Evolutionary conservation across 2,888 invertebrate species (phyloP).

Genomic region (Melanotus villosus): DNA sequence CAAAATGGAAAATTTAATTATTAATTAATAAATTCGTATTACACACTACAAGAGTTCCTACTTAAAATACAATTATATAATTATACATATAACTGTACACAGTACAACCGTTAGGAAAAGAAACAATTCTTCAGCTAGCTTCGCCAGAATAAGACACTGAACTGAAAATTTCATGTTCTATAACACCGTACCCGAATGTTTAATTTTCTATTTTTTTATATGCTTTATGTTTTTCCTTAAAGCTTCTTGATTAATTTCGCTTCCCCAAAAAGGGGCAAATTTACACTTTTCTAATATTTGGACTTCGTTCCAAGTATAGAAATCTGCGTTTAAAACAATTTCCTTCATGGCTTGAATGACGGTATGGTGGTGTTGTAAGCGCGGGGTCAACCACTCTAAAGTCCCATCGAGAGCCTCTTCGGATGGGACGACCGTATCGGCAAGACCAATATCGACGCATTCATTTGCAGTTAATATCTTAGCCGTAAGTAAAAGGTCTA

Average conservation of each 20-base stretch:
- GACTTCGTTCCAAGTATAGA: conserved; percentile 46
- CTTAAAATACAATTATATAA: too few relatives aligned
- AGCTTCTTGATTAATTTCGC: conserved; percentile 56
- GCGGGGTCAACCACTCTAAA: conserved; percentile 55
- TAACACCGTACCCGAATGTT: too few relatives aligned
- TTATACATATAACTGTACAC: too few relatives aligned
- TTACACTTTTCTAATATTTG: conserved; percentile 54
- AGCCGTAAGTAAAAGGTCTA: conserved; percentile 59
- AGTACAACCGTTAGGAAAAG: too few relatives aligned
- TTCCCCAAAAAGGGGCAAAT: conserved; percentile 60
- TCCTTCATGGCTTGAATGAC: conserved; percentile 58
- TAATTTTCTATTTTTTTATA: conserved; percentile 23
- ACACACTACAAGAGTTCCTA: too few relatives aligned
- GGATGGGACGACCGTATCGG: conserved; percentile 54
- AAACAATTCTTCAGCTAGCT: too few relatives aligned
- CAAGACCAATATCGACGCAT: conserved; percentile 58
- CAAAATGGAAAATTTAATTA: too few relatives aligned
- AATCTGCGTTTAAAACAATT: conserved; percentile 45
- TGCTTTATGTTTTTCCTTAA: conserved; percentile 59
- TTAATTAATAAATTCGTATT: too few relatives aligned
- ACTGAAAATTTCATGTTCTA: too few relatives aligned
- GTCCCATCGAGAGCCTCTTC: conserved; percentile 52
- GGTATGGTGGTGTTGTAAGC: conserved; percentile 53
- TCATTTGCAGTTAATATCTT: conserved; percentile 59
- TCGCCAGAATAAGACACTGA: too few relatives aligned